Base-by-base conservation (phyloP, 2,888 invertebrate species). In the Morpho achilles region DNA sequence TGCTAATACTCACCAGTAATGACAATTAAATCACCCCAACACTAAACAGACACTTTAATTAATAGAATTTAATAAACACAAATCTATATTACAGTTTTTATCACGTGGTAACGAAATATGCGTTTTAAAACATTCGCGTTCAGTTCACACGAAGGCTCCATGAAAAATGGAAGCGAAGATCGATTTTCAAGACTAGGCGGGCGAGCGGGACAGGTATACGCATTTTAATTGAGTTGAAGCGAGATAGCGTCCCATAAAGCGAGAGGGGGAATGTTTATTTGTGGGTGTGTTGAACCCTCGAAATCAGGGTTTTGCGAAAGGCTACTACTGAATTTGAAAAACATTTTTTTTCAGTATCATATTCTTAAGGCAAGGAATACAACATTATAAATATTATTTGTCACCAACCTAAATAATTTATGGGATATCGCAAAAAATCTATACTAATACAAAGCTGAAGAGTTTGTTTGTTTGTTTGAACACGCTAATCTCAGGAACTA, bases 271-370 rank as follows among this genome's bases (percentile, higher is more conserved):
- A 55, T 62, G 63, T 66, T 66, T 68, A 62, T 60, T 62, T 67
- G 65, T 65, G 61, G 60, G 69, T 69, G 69, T 72, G 70, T 69
- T 74, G 73, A 73, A 73, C 76, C 73, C 76, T 71, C 67, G 47
- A 42, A 68, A 75, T 71, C 69, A 70, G 78, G 79, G 77, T 62
- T 69, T 69, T 65, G 57, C 49, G 63, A 63, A 63, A 64, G 4
- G 58, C 23, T 74, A 77, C 78, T 64, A 72, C 53, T 58, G 62
- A 63, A 68, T 65, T 50, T 61, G 3, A 8, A 7, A 42, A 5
- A 42, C 5, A 22, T 10, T 46, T 46, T 46, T 6, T 32, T 32
- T 32, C 2, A 32, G 32, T 16, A 1, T 16, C 16, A 16, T 16
- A 16, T 16, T 16, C 1, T 0, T 2, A 32, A 32, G 32, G 32